Evolutionary conservation across 2,113 vertebrate species (phyloP).

Genomic region (Bostrychus sinensis): DNA sequence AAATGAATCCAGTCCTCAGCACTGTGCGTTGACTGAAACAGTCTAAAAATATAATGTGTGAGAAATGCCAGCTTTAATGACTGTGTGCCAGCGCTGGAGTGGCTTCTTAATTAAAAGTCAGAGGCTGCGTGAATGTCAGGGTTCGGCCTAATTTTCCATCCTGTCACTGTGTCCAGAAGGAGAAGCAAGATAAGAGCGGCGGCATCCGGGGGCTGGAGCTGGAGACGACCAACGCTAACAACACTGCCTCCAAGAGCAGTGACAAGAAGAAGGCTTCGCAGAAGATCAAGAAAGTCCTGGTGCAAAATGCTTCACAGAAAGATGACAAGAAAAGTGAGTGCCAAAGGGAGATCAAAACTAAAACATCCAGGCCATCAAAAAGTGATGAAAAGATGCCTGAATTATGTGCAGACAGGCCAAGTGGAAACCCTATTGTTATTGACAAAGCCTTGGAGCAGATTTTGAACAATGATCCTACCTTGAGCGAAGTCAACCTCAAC

Average conservation of each 20-base stretch:
- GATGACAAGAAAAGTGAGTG: slow-evolving; percentile 48
- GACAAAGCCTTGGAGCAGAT: slow-evolving; percentile 85
- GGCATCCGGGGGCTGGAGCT: slow-evolving; percentile 72
- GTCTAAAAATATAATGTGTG: slow-evolving; percentile 42
- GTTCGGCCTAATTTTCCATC: slow-evolving; percentile 47
- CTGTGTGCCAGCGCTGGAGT: slow-evolving; percentile 7
- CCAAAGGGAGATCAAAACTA: slow-evolving; percentile 43
- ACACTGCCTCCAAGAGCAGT: slow-evolving; percentile 73
- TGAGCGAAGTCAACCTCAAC: slow-evolving; percentile 87
- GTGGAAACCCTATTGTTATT: slow-evolving; percentile 85
- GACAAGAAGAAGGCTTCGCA: slow-evolving; percentile 58
- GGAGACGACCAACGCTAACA: slow-evolving; percentile 78
- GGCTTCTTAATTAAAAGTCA: slow-evolving; percentile 51
- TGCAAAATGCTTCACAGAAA: slow-evolving; percentile 49
- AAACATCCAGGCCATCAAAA: slow-evolving; percentile 55
- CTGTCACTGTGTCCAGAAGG: slow-evolving; percentile 68
- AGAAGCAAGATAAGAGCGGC: slow-evolving; percentile 78
- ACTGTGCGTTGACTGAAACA: slow-evolving; percentile 9
- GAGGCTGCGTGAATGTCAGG: slow-evolving; percentile 42
- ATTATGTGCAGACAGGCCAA: slow-evolving; percentile 67
- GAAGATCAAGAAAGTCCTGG: slow-evolving; percentile 36
- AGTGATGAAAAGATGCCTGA: slow-evolving; percentile 51
- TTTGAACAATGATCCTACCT: slow-evolving; percentile 76
- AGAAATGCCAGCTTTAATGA: slow-evolving; percentile 50
- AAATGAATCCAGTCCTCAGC: not conserved